Base-by-base conservation (phyloP, 2,888 invertebrate genomes). In the Athripsodes cinereus region DNA sequence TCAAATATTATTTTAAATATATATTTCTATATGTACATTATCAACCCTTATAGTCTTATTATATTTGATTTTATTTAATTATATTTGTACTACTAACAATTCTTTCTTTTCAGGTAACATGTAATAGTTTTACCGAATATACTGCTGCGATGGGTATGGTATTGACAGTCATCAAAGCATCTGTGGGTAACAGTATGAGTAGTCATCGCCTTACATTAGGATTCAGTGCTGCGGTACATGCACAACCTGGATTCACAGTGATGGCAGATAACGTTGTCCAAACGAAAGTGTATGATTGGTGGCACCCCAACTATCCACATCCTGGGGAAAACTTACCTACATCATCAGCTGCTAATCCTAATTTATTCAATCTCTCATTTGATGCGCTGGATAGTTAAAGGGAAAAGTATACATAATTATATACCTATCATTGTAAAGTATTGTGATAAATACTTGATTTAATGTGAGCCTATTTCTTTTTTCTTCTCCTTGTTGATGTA, bases 241-340 rank as follows among this genome's bases (percentile, higher is more conserved):
- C 66, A 48, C 63, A 66, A 26, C 68, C 70, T 56, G 74, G 72
- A 64, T 71, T 69, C 59, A 69, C 74, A 18, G 71, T 81, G 10
- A 69, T 77, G 40, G 71, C 83, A 56, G 76, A 80, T 59, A 74
- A 76, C 20, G 81, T 83, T 34, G 69, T 74, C 48, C 77, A 76
- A 65, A 74, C 76, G 18, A 74, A 75, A 65, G 77, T 85, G 2
- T 66, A 83, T 50, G 82, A 86, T 64, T 87, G 87, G 87, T 87
- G 87, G 87, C 82, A 86, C 70, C 83, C 81, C 1, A 70, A 72
- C 47, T 79, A 76, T 62, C 71, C 72, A 2, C 68, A 71, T 63
- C 73, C 72, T 3, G 40, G 40, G 13, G 40, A 40, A 40, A 5
- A 8, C n/a, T 40, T 40, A 40, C 40, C 40, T 5, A 40, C 40